Percentiles rank a stretch among this genome's conserved stretches.
Conservation (phyloP, 2,888 invertebrate genomes). For the Listrodromus nycthemerus region DNA sequence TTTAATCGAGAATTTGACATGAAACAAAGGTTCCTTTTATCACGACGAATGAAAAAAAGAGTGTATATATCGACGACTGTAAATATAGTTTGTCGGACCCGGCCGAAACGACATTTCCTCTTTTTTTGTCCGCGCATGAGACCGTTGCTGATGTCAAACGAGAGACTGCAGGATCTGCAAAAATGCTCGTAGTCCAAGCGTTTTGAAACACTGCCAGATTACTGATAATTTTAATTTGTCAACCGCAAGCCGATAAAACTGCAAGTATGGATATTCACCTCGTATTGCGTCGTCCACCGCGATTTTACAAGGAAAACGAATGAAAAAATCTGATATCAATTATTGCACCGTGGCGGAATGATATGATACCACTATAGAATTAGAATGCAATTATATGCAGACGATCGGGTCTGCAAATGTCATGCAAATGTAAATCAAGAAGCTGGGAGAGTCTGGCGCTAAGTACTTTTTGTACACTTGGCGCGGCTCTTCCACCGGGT, state of each 20-base stretch:
- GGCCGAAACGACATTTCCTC: neutral
- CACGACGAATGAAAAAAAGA: slow-evolving; percentile 12
- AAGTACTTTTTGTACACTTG: neutral
- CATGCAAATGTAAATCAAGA: no score
- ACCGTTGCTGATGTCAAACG: slow-evolving; percentile 31
- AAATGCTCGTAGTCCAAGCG: slow-evolving; percentile 52
- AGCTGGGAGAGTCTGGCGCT: no score
- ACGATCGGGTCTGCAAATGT: no score
- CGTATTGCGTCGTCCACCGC: neutral
- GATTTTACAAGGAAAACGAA: neutral
- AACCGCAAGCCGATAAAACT: slow-evolving; percentile 31
- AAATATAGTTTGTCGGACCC: slow-evolving; percentile 8
- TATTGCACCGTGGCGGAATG: neutral
- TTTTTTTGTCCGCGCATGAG: slow-evolving; percentile 11
- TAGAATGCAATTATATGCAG: neutral
- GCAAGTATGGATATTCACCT: slow-evolving; percentile 41
- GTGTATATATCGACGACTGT: slow-evolving; percentile 10
- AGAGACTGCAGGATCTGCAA: slow-evolving; percentile 23
- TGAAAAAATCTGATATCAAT: slow-evolving; percentile 1
- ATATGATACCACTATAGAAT: neutral
- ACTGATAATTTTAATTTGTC: slow-evolving; percentile 49
- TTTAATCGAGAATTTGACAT: neutral
- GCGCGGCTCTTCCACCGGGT: neutral
- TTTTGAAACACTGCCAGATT: slow-evolving; percentile 50
- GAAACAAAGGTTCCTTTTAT: slow-evolving; percentile 9